These are phyloP conservation scores for Spodoptera frugiperda DNA, from an alignment of 1,140 invertebrate genomes.

Conservation along the genomic window DNA sequence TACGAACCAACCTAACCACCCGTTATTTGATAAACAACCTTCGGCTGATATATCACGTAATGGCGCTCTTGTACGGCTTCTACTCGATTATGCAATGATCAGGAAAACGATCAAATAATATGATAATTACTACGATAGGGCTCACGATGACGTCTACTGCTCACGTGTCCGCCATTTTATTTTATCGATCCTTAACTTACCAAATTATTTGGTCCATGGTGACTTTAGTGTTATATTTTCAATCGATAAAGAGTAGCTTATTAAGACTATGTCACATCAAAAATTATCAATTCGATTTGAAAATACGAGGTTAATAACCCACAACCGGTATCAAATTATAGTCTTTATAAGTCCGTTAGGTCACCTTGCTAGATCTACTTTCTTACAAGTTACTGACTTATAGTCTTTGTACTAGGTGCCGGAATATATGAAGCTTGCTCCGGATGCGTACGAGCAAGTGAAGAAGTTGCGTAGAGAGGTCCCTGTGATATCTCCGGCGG, in stretches of 20 bases:
- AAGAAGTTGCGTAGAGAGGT: slow-evolving; percentile 70
- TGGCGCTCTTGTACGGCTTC: background rate
- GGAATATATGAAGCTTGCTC: slow-evolving; percentile 72
- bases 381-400: too few species aligned
- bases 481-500: slow-evolving; percentile 74
- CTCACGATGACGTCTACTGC: background rate
- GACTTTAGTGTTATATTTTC: background rate
- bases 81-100: background rate
- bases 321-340: too few species aligned
- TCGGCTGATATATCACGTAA: slow-evolving; percentile 6
- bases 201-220: background rate
- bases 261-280: background rate
- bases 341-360: too few species aligned
- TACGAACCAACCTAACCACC: background rate
- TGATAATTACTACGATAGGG: slow-evolving; percentile 34
- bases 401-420: slow-evolving; percentile 59
- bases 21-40: slow-evolving; percentile 10
- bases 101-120: slow-evolving; percentile 32
- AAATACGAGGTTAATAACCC: too few species aligned
- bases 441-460: slow-evolving; percentile 70
- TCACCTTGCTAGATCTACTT: too few species aligned
- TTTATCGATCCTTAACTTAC: slow-evolving; percentile 11
- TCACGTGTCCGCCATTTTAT: slow-evolving; percentile 12
- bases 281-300: too few species aligned
- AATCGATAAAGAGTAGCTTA: too few species aligned